Evolutionary conservation across 92 coral and sea anemone species (phyloP).

Genomic region (Epizoanthus stellaris): DNA sequence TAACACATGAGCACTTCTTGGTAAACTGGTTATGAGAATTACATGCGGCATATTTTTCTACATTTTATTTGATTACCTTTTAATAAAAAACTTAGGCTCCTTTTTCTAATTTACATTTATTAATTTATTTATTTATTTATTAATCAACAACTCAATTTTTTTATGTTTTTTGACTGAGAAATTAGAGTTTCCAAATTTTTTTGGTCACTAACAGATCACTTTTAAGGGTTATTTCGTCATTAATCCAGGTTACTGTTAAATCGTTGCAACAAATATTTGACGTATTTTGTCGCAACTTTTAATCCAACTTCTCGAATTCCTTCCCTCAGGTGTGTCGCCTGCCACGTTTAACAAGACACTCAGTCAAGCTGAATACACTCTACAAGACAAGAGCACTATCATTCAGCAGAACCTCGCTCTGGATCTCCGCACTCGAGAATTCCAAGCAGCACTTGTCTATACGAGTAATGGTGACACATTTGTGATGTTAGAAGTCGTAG

Average conservation of each 20-base stretch:
- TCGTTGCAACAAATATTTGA: no score
- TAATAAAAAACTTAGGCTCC: no score
- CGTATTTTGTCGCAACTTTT: neutral
- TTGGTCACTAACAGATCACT: no score
- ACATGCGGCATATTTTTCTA: no score
- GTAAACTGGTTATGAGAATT: neutral
- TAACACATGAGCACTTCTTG: neutral
- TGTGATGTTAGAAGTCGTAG: slow-evolving; percentile 57
- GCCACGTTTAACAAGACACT: slow-evolving; percentile 81
- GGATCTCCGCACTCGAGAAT: slow-evolving; percentile 77
- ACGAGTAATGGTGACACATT: slow-evolving; percentile 40
- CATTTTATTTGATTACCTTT: neutral
- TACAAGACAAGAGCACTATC: slow-evolving; percentile 40
- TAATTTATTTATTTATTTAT: no score
- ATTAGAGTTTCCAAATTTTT: no score
- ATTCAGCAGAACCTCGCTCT: slow-evolving; percentile 49
- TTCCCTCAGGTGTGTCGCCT: slow-evolving; percentile 71
- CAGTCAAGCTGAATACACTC: slow-evolving; percentile 65
- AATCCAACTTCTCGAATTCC: neutral
- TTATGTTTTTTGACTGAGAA: no score
- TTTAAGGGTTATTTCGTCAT: neutral
- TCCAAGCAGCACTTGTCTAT: slow-evolving; percentile 54
- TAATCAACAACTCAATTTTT: no score
- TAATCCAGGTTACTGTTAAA: no score
- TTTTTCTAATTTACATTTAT: no score